A percentile compares a stretch with the other conserved stretches of the same genome.
Conservation (phyloP, 2,113 vertebrate genomes). For the Ardeotis arabs region DNA sequence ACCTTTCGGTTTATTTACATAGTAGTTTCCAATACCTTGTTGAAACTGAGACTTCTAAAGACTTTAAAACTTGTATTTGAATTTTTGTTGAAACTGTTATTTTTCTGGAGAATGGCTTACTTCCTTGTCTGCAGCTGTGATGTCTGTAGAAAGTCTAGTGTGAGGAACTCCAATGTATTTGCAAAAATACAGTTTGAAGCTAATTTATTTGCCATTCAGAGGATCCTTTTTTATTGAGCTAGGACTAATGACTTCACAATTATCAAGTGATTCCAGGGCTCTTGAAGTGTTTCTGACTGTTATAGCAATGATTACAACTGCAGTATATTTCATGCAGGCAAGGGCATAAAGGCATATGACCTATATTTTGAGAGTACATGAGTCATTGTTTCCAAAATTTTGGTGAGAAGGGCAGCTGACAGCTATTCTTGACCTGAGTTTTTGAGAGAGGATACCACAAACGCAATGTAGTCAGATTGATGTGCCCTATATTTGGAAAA, state of each 20-base stretch:
- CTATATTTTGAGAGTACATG: neutral
- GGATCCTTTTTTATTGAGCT: neutral
- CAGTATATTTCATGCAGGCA: neutral
- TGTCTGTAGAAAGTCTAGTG: neutral
- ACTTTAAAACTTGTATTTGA: neutral
- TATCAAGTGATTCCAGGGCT: neutral
- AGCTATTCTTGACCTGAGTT: neutral
- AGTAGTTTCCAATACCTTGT: neutral
- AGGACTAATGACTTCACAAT: neutral
- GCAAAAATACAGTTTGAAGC: no score
- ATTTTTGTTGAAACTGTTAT: neutral
- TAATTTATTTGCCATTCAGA: neutral
- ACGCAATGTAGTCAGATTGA: neutral
- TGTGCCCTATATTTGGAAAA: neutral
- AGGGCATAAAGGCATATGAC: neutral
- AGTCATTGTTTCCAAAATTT: constrained; percentile 6
- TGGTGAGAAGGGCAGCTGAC: neutral
- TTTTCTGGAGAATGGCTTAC: neutral
- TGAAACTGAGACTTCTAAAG: neutral
- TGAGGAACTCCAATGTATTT: neutral
- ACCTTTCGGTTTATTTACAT: neutral
- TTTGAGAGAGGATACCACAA: neutral
- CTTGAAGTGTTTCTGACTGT: neutral
- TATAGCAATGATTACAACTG: neutral
- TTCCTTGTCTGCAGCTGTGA: constrained; percentile 1